Percentiles rank a stretch among this genome's conserved stretches.
phyloP scores from a whole-genome alignment of 2,888 invertebrate genomes.

The Adelphocoris suturalis region DNA sequence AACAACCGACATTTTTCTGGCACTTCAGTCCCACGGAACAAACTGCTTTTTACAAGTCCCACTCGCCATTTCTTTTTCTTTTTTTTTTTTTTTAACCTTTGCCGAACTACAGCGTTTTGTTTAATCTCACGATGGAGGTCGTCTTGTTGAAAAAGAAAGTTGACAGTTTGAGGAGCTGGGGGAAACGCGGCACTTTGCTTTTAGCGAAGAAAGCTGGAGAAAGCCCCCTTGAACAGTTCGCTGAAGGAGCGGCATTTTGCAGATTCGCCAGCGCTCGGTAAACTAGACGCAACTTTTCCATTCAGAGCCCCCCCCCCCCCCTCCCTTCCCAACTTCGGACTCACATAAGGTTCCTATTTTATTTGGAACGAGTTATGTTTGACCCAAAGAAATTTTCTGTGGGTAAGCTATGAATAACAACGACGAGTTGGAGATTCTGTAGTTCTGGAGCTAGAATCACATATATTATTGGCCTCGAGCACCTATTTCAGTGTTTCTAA shows the following conservation, averaged over 20 bases:
- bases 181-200: not conserved
- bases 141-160: not conserved
- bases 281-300: constrained; percentile 8
- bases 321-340: not conserved
- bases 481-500: too few species aligned
- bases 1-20: too few species aligned
- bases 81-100: not conserved
- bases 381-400: too few species aligned
- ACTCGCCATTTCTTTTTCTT: too few species aligned
- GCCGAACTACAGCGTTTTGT: not conserved
- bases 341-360: not conserved
- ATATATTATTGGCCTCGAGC: too few species aligned
- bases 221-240: not conserved
- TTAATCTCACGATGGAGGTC: not conserved
- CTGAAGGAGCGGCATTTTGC: not conserved
- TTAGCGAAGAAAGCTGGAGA: not conserved
- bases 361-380: too few species aligned
- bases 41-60: too few species aligned
- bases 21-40: too few species aligned
- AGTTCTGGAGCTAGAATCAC: too few species aligned
- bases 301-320: too few species aligned
- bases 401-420: too few species aligned
- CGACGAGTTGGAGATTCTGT: too few species aligned
- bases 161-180: not conserved
- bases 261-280: not conserved